A percentile compares a stretch with the other conserved stretches of the same genome.
Evolutionary conservation across 2,797 vertebrate species (phyloP).

Genomic region (Momotus momota): DNA sequence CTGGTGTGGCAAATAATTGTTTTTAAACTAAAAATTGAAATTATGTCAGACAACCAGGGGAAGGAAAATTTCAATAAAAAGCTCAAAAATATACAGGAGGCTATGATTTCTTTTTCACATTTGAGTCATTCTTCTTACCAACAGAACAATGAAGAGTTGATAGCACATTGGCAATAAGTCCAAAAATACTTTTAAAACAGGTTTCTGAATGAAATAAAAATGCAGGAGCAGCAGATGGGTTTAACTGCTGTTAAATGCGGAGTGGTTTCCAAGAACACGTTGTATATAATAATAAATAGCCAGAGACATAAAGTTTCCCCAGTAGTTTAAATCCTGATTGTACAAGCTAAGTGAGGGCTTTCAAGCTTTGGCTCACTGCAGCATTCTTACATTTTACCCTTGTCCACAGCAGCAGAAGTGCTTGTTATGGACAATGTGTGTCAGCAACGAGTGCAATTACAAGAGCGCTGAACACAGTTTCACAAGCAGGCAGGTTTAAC

Average conservation of each 20-base stretch:
- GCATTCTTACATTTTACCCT: background rate
- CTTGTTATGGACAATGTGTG: background rate
- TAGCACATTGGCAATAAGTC: background rate
- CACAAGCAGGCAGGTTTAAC: conserved; percentile 21
- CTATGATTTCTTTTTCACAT: background rate
- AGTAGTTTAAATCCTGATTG: conserved; percentile 30
- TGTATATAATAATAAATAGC: conserved; percentile 67
- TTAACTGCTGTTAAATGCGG: conserved; percentile 72
- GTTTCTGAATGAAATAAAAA: conserved; percentile 61
- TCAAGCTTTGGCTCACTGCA: background rate
- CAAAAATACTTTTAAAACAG: conserved; percentile 58
- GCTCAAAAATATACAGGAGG: background rate
- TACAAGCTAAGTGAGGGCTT: background rate
- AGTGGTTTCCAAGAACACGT: conserved; percentile 77
- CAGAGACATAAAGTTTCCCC: conserved; percentile 45
- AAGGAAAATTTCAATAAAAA: background rate
- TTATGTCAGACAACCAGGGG: background rate
- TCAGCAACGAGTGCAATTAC: conserved; percentile 22
- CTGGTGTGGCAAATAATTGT: background rate
- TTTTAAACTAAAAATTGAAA: background rate
- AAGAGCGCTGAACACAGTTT: background rate
- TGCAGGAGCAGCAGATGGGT: conserved; percentile 73
- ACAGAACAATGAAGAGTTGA: conserved; percentile 33
- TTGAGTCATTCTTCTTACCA: background rate
- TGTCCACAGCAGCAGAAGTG: conserved; percentile 1